Evolutionary conservation across 1,140 invertebrate species (phyloP).

Genomic region (Rhopalosiphum maidis): DNA sequence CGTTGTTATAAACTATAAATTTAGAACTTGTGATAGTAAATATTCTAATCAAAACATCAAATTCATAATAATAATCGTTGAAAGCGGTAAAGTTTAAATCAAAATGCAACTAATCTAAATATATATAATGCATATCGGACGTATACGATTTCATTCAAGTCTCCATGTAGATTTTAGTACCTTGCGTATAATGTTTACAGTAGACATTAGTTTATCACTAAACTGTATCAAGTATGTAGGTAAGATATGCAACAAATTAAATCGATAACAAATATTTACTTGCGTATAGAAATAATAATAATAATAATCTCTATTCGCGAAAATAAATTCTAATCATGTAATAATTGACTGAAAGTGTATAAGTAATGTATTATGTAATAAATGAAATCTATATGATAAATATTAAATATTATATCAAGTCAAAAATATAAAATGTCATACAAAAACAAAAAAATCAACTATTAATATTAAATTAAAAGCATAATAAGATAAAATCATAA

Average conservation of each 20-base stretch:
- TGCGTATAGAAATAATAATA: not conserved
- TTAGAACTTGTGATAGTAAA: not conserved
- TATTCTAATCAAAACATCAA: not conserved
- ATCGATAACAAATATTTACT: not conserved
- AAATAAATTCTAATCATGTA: not conserved
- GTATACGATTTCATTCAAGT: conserved; percentile 4
- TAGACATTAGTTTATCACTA: not conserved
- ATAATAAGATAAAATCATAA: not conserved
- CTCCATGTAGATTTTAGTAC: not conserved
- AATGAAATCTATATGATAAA: not conserved
- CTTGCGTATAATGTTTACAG: not conserved
- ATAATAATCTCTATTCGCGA: not conserved
- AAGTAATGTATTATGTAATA: too few relatives aligned
- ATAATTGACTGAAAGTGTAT: not conserved
- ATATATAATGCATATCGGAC: not conserved
- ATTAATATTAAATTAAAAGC: not conserved
- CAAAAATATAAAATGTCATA: not conserved
- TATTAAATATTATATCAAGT: not conserved
- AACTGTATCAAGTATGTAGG: not conserved
- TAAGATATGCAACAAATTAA: not conserved
- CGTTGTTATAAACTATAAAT: not conserved
- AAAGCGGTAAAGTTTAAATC: conserved; percentile 5
- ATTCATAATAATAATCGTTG: not conserved
- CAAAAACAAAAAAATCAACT: not conserved
- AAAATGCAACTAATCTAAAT: not conserved